phyloP scores from a whole-genome alignment of 2,113 vertebrate genomes.

The Cnemophilus loriae region DNA sequence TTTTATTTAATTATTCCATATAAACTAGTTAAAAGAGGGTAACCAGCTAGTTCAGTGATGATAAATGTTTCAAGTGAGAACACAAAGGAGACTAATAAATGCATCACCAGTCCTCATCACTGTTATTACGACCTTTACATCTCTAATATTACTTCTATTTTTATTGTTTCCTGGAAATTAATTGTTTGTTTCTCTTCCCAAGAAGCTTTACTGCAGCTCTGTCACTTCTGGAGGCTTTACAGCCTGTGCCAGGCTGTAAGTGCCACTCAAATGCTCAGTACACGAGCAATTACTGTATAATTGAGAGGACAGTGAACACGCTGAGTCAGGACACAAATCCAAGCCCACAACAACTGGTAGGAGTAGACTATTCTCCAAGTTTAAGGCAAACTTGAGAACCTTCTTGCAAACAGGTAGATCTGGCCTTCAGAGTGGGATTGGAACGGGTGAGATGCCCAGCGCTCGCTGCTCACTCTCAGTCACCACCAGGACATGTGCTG shows the following conservation, averaged over 20 bases:
- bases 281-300: accelerated
- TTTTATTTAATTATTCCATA: conserved; percentile 74
- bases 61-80: conserved; percentile 60
- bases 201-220: conserved; percentile 27
- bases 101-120: conserved; percentile 2
- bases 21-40: conserved; percentile 70
- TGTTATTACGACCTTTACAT: conserved; percentile 43
- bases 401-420: background rate
- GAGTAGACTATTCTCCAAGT: accelerated
- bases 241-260: background rate
- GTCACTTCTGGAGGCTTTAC: background rate
- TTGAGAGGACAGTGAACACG: background rate
- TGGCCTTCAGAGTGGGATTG: background rate
- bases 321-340: background rate
- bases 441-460: background rate
- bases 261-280: background rate
- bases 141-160: conserved; percentile 55
- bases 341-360: too few relatives aligned
- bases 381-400: background rate
- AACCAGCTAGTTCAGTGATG: conserved; percentile 50
- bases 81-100: conserved; percentile 67
- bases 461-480: background rate
- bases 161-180: conserved; percentile 61
- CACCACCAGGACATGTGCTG: background rate
- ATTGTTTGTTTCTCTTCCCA: conserved; percentile 36